A percentile compares a stretch with the other conserved stretches of the same genome.
These are phyloP conservation scores for Lamprotornis superbus DNA, from an alignment of 2,113 vertebrate species.

Conservation along the genomic window DNA sequence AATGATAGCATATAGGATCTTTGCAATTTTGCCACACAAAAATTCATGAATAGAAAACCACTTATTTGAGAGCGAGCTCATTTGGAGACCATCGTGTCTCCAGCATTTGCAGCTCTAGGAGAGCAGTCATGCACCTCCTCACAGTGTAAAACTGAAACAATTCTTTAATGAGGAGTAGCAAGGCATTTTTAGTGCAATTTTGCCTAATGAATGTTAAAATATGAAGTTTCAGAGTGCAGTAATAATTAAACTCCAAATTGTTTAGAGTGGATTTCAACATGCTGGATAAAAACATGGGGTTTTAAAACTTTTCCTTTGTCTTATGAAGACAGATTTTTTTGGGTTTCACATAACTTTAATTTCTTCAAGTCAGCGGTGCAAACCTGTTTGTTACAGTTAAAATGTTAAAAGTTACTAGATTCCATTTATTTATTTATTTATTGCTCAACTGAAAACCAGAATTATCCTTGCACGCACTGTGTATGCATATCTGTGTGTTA, in stretches of 20 bases:
- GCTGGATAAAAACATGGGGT: neutral
- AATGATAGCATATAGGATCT: neutral
- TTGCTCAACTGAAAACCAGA: neutral
- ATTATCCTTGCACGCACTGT: neutral
- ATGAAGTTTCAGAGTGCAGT: neutral
- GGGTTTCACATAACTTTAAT: neutral
- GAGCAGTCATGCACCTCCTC: neutral
- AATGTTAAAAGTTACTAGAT: neutral
- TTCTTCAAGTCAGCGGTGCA: neutral
- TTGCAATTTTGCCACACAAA: neutral
- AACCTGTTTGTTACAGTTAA: neutral
- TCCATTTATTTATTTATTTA: neutral
- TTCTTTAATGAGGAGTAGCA: neutral
- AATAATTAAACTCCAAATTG: neutral
- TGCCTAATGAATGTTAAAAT: neutral
- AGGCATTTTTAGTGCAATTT: neutral
- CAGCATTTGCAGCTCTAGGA: neutral
- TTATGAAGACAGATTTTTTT: neutral
- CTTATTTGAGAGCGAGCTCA: neutral
- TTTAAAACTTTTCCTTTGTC: neutral
- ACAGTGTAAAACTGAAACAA: neutral
- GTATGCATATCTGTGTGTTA: neutral
- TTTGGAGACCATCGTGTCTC: rapidly evolving
- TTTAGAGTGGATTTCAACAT: neutral
- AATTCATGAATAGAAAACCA: neutral